A percentile compares a stretch with the other conserved stretches of the same genome.
Evolutionary conservation across 2,888 invertebrate genomes (phyloP).

Genomic region (Hemicrepidius hirtus): DNA sequence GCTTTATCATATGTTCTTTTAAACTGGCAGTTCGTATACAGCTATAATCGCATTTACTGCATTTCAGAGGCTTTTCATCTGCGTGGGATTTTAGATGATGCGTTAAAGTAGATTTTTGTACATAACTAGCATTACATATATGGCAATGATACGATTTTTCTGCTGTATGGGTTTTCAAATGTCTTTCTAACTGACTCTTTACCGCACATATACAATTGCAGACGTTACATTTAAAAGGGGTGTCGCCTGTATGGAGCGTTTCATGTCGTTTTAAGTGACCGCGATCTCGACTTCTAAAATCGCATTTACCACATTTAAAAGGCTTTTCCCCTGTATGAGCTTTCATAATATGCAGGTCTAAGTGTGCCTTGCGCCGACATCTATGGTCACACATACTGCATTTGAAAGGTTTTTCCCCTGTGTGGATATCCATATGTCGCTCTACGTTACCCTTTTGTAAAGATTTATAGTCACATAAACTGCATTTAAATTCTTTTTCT

Average conservation of each 20-base stretch:
- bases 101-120: too few relatives aligned
- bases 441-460: background rate
- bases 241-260: conserved; percentile 13
- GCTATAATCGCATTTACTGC: too few relatives aligned
- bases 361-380: background rate
- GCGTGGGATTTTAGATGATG: too few relatives aligned
- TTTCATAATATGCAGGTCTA: background rate
- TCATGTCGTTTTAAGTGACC: conserved; percentile 25
- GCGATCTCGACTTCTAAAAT: background rate
- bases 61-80: too few relatives aligned
- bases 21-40: too few relatives aligned
- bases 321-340: background rate
- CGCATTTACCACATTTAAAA: background rate
- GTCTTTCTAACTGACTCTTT: conserved; percentile 24
- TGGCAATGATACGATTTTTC: too few relatives aligned
- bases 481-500: conserved; percentile 8
- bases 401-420: conserved; percentile 2
- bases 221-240: background rate
- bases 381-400: background rate
- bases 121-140: too few relatives aligned
- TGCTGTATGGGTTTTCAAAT: too few relatives aligned
- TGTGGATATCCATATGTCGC: conserved; percentile 1
- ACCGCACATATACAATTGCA: background rate
- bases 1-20: too few relatives aligned
- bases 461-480: background rate